Evolutionary conservation across 2,888 invertebrate species (phyloP).

Genomic region (Diloba caeruleocephala): DNA sequence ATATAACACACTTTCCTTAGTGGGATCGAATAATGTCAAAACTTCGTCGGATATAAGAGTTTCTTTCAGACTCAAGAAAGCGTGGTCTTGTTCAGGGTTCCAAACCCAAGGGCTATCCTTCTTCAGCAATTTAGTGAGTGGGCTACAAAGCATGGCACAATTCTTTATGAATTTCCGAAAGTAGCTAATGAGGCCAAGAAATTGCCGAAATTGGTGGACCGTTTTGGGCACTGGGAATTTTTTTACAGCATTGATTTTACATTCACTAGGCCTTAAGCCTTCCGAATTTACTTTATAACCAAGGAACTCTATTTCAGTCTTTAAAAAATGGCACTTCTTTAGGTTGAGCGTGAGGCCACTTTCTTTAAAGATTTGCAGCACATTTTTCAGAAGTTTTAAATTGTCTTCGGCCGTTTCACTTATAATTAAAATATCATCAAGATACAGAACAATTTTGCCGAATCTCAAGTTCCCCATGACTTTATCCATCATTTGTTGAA

Average conservation of each 20-base stretch:
- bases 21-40: background rate
- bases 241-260: background rate
- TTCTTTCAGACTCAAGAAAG: background rate
- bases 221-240: background rate
- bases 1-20: background rate
- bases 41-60: background rate
- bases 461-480: background rate
- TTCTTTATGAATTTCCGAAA: background rate
- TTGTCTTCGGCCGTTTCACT: background rate
- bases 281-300: background rate
- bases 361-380: background rate
- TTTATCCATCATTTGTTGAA: background rate
- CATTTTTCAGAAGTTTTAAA: background rate
- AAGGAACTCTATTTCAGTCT: background rate
- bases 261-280: background rate
- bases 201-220: background rate
- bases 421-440: background rate
- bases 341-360: background rate
- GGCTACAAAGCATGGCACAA: background rate
- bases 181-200: background rate
- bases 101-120: background rate
- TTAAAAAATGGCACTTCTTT: background rate
- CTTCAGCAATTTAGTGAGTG: background rate
- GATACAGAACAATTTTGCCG: background rate
- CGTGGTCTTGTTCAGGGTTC: background rate